These are phyloP conservation scores for Psilopsiagon aurifrons DNA, from an alignment of 2,113 vertebrate genomes.

Conservation along the genomic window DNA sequence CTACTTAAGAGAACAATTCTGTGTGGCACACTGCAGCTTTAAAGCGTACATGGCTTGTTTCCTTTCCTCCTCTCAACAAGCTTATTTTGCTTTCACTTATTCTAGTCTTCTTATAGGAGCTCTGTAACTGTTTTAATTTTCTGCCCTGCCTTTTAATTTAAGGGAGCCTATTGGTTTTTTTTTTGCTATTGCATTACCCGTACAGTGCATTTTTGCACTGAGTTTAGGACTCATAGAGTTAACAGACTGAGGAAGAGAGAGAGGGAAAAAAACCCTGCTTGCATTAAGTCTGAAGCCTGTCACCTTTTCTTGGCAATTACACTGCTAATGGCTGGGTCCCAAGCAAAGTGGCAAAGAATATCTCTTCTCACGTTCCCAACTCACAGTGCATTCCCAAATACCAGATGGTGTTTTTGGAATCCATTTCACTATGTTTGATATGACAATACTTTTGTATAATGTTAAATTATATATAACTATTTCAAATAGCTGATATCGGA, in stretches of 20 bases:
- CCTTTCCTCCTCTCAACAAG: slow-evolving; percentile 28
- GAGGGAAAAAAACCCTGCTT: slow-evolving; percentile 59
- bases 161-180: background rate
- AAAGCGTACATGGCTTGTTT: slow-evolving; percentile 51
- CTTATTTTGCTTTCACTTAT: slow-evolving; percentile 52
- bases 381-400: slow-evolving; percentile 88
- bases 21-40: slow-evolving; percentile 53
- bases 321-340: slow-evolving; percentile 89
- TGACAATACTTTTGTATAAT: slow-evolving; percentile 89
- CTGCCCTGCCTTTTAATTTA: slow-evolving; percentile 13
- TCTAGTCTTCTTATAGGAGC: slow-evolving; percentile 1
- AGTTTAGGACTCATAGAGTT: slow-evolving; percentile 79
- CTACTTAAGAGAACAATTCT: slow-evolving; percentile 67
- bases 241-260: slow-evolving; percentile 68
- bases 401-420: slow-evolving; percentile 98
- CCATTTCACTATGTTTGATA: slow-evolving; percentile 89
- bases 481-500: slow-evolving; percentile 80
- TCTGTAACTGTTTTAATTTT: background rate
- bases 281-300: slow-evolving; percentile 87
- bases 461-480: slow-evolving; percentile 89
- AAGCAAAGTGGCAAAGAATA: slow-evolving; percentile 90
- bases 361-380: slow-evolving; percentile 89
- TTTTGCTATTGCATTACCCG: slow-evolving; percentile 18
- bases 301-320: slow-evolving; percentile 95
- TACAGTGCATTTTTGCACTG: slow-evolving; percentile 51